A percentile compares a stretch with the other conserved stretches of the same genome.
These are phyloP conservation scores for Scophthalmus maximus DNA, from an alignment of 2,113 vertebrate genomes.

Conservation along the genomic window DNA sequence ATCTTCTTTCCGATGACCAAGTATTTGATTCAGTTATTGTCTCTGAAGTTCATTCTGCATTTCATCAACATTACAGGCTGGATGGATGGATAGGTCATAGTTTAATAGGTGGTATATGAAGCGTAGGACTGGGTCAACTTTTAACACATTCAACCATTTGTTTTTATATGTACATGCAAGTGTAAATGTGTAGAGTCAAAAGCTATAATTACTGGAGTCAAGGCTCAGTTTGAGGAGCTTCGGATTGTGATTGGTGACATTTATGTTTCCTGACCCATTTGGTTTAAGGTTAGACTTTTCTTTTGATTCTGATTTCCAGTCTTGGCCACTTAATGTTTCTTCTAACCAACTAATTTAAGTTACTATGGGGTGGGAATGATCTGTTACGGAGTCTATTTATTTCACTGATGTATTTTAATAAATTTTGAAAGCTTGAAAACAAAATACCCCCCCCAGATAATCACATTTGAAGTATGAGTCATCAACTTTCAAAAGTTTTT, in stretches of 20 bases:
- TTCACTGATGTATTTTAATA: background rate
- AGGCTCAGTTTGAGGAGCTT: no score
- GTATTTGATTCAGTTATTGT: no score
- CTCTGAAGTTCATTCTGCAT: background rate
- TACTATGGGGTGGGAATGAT: background rate
- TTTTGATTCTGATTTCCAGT: background rate
- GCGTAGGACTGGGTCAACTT: background rate
- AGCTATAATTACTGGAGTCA: no score
- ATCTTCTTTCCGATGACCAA: background rate
- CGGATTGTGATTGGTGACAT: no score
- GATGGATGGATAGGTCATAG: background rate
- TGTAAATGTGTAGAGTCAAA: no score
- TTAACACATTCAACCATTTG: no score
- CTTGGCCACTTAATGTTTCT: background rate
- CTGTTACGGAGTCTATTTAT: background rate
- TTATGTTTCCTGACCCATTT: background rate
- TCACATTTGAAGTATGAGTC: slow-evolving; percentile 9
- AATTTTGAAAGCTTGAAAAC: background rate
- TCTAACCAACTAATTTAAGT: background rate
- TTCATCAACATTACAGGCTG: background rate
- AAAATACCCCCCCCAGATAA: background rate
- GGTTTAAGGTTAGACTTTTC: background rate
- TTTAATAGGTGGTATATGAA: no score
- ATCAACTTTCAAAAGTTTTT: background rate
- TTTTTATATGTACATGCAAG: no score